These are phyloP conservation scores for Pangasius sanitwongsei DNA, from an alignment of 2,797 vertebrate species.

Conservation along the genomic window DNA sequence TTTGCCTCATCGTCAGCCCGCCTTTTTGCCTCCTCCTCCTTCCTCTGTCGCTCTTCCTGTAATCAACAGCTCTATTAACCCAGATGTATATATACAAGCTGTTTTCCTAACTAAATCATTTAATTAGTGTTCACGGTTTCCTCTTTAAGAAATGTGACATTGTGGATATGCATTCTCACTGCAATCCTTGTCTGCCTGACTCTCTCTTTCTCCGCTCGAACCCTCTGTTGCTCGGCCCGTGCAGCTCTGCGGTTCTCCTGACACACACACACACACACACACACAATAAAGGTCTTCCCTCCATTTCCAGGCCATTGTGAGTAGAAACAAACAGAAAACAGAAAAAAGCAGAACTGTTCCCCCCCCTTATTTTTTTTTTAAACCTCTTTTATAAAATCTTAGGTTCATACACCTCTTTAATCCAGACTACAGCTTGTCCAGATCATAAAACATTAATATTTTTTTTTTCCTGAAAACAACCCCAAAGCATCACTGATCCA, in stretches of 20 bases:
- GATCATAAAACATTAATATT: no score
- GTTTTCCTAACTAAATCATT: not conserved
- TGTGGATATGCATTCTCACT: slow-evolving; percentile 64
- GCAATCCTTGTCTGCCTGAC: slow-evolving; percentile 84
- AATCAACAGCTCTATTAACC: not conserved
- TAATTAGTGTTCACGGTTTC: not conserved
- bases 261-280: slow-evolving; percentile 56
- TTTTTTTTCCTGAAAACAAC: no score
- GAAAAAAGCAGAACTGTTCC: no score
- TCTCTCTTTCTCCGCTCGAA: slow-evolving; percentile 85
- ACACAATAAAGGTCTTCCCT: slow-evolving; percentile 53
- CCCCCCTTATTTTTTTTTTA: no score
- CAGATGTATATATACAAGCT: not conserved
- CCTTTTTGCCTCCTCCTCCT: slow-evolving; percentile 89
- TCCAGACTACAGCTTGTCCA: no score
- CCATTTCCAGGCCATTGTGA: no score
- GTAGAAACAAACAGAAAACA: no score
- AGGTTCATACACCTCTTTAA: no score
- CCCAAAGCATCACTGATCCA: no score
- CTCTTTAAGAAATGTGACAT: not conserved
- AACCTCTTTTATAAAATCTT: no score
- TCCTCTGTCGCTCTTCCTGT: slow-evolving; percentile 88
- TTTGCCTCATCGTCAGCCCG: slow-evolving; percentile 88
- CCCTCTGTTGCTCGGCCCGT: slow-evolving; percentile 85
- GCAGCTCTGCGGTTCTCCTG: slow-evolving; percentile 84